Evolutionary conservation across 2,113 vertebrate species (phyloP), one percentile per base, ranked within the genome.

Genomic region (Tetrax tetrax): DNA sequence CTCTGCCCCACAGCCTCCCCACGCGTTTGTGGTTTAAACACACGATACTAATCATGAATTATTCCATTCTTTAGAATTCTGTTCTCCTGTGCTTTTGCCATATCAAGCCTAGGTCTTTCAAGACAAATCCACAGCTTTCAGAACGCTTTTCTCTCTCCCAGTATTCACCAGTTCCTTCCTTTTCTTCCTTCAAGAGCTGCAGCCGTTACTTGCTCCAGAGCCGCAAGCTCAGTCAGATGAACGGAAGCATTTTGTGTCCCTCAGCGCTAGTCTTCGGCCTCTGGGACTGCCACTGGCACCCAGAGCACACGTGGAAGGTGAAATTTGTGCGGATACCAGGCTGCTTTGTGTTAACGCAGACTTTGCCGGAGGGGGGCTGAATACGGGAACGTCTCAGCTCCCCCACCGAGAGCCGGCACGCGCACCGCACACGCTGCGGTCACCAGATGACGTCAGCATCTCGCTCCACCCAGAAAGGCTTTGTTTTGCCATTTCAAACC

Each of bases 41-140:
- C 3, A 3, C 1, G 2, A 14, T n/a, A 78, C 51, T 4, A n/a
- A 33, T 5, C 31, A 78, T 0, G 0, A 51, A 37, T 60, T 22
- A 56, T 3, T 50, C 9, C 1, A 1, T 14, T 9, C 47, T 53
- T 71, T 31, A 2, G 8, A 37, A 3, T 53, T 5, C 43, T 3
- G 0, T 24, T 60, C 38, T 17, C 35, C 21, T 15, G 6, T 31
- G 5, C n/a, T 84, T 84, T 11, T 14, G 17, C 51, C 33, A 25
- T 4, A 6, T 6, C 80, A 31, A 80, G 54, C 53, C 57, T 41
- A 1, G 1, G 22, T 8, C 23, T 76, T 72, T 25, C 75, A 50
- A 27, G 35, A 47, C 23, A 84, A 84, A 28, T 18, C 51, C 29
- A 25, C 16, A 47, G 83, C 76, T 50, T 37, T n/a, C 54, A 9